Conservation (phyloP, 2,888 invertebrate genomes). For the Nephrocerus scutellatus region DNA sequence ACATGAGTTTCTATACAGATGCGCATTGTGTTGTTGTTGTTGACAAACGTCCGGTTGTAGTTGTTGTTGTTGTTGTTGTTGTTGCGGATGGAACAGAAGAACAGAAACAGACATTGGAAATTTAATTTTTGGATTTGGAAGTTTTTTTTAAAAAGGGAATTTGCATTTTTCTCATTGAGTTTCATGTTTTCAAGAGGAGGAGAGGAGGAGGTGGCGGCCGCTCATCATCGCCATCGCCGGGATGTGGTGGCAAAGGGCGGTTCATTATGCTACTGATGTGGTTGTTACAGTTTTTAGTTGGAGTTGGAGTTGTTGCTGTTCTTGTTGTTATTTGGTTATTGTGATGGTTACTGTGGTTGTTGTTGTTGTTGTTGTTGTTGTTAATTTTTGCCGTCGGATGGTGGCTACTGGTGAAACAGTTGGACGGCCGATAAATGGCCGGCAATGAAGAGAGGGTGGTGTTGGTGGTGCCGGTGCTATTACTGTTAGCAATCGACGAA, state of each 20-base stretch:
- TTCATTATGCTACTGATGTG: constrained; percentile 16
- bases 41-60: neutral
- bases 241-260: constrained; percentile 20
- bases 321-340: constrained; percentile 10
- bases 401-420: constrained; percentile 19
- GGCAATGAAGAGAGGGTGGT: constrained; percentile 35
- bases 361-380: constrained; percentile 10
- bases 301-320: constrained; percentile 1
- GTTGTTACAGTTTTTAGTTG: constrained; percentile 4
- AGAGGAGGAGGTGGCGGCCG: too few species aligned
- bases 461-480: constrained; percentile 40
- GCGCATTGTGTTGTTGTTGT: constrained; percentile 17
- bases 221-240: too few species aligned
- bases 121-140: too few species aligned
- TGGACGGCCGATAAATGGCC: constrained; percentile 28
- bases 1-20: constrained; percentile 43
- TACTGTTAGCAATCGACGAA: constrained; percentile 26
- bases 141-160: too few species aligned
- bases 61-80: neutral
- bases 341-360: constrained; percentile 15
- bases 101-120: too few species aligned
- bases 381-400: constrained; percentile 12
- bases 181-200: too few species aligned
- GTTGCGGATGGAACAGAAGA: too few species aligned
- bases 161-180: too few species aligned